phyloP scores from a whole-genome alignment of 2,797 vertebrate genomes.

The Myiothlypis coronata region DNA sequence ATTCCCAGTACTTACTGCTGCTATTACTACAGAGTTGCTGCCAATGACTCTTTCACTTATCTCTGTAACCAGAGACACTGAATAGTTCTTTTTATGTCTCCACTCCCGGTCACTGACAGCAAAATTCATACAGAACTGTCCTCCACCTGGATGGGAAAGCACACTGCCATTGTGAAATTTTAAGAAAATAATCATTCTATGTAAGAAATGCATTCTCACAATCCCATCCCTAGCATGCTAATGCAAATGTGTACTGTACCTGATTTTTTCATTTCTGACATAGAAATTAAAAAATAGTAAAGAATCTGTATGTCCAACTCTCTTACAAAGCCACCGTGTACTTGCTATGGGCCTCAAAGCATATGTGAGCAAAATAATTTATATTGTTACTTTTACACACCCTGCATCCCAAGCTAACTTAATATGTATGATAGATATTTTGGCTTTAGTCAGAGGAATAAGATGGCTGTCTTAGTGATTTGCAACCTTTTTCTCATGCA shows the following conservation, averaged over 20 bases:
- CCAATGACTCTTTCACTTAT: slow-evolving; percentile 74
- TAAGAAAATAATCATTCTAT: slow-evolving; percentile 11
- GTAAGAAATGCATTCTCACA: slow-evolving; percentile 14
- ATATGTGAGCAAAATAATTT: neutral
- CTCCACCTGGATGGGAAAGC: slow-evolving; percentile 6
- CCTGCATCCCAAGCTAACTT: neutral
- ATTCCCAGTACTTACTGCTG: slow-evolving; percentile 63
- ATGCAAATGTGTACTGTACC: neutral
- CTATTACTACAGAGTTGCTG: slow-evolving; percentile 70
- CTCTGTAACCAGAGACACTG: slow-evolving; percentile 70
- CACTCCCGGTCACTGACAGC: slow-evolving; percentile 61
- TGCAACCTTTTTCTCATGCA: neutral
- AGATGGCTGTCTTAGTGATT: neutral
- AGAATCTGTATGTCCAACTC: neutral
- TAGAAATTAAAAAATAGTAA: neutral
- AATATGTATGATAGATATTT: neutral
- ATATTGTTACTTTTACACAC: neutral
- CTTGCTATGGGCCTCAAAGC: neutral
- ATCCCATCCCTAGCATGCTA: neutral
- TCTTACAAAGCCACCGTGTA: neutral
- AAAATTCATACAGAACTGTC: slow-evolving; percentile 60
- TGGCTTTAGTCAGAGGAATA: neutral
- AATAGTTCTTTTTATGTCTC: slow-evolving; percentile 71
- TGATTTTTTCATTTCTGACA: neutral
- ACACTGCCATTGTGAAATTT: slow-evolving; percentile 16